Evolutionary conservation across 2,113 vertebrate species (phyloP).

Genomic region (Crotalus helleri): DNA sequence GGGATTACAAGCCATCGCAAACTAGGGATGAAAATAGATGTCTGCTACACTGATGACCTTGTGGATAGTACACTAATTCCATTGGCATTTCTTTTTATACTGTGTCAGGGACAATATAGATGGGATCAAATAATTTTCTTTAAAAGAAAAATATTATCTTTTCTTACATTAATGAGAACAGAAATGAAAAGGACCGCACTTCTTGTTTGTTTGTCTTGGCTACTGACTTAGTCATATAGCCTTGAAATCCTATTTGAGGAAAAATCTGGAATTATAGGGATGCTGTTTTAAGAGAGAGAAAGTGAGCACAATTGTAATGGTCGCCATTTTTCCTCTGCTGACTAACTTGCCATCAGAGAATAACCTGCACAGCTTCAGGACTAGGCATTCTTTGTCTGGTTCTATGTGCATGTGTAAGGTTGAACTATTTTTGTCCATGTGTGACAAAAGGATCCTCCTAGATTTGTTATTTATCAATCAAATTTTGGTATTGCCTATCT

Average conservation of each 20-base stretch:
- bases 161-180: neutral
- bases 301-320: neutral
- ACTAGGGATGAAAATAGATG: neutral
- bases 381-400: no score
- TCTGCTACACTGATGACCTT: neutral
- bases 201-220: neutral
- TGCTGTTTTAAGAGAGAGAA: neutral
- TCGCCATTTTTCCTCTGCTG: neutral
- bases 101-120: neutral
- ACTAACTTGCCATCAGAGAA: no score
- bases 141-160: neutral
- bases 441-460: no score
- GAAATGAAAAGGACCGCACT: neutral
- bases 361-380: no score
- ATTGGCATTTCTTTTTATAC: neutral
- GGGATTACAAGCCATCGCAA: neutral
- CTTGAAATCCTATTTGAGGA: neutral
- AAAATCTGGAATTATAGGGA: neutral
- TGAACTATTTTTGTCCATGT: no score
- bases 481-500: no score
- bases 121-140: neutral
- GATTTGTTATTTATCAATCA: no score
- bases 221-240: neutral
- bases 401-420: no score
- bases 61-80: neutral